Conservation (phyloP, 2,888 invertebrate genomes). For the Leptura quadrifasciata region DNA sequence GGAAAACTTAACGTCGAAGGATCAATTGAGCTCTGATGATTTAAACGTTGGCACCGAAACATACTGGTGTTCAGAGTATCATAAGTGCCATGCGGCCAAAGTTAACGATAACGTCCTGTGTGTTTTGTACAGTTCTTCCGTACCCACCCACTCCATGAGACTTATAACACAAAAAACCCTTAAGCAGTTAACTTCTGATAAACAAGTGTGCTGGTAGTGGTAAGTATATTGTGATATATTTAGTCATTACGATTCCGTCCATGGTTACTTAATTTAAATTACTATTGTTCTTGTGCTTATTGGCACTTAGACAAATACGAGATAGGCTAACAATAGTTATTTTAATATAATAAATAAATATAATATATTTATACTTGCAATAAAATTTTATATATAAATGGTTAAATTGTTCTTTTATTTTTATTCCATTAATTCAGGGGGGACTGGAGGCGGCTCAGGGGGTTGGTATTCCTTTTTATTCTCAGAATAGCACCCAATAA, state of each 20-base stretch:
- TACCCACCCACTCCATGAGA: slow-evolving; percentile 87
- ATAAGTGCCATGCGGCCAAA: slow-evolving; percentile 88
- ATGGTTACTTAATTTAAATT: not conserved
- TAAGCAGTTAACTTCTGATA: slow-evolving; percentile 79
- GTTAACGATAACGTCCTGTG: slow-evolving; percentile 82
- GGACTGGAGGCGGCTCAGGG: slow-evolving; percentile 51
- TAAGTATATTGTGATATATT: slow-evolving; percentile 63
- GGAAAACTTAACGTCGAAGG: slow-evolving; percentile 44
- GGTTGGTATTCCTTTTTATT: slow-evolving; percentile 49
- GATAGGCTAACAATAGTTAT: too few relatives aligned
- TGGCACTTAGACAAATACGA: too few relatives aligned
- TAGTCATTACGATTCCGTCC: slow-evolving; percentile 20
- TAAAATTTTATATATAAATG: not conserved
- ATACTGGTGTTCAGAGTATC: slow-evolving; percentile 90
- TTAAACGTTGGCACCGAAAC: slow-evolving; percentile 77
- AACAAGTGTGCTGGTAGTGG: slow-evolving; percentile 85
- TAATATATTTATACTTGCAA: not conserved
- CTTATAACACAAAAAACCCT: slow-evolving; percentile 81
- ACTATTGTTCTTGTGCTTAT: too few relatives aligned
- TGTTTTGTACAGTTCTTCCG: slow-evolving; percentile 82
- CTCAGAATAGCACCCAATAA: slow-evolving; percentile 66
- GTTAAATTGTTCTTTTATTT: not conserved
- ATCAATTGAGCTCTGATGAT: slow-evolving; percentile 56
- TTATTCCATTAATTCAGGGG: slow-evolving; percentile 52
- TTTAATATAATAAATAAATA: not conserved